phyloP scores from a whole-genome alignment of 2,888 invertebrate species.

The Trichogramma dendrolimi region DNA sequence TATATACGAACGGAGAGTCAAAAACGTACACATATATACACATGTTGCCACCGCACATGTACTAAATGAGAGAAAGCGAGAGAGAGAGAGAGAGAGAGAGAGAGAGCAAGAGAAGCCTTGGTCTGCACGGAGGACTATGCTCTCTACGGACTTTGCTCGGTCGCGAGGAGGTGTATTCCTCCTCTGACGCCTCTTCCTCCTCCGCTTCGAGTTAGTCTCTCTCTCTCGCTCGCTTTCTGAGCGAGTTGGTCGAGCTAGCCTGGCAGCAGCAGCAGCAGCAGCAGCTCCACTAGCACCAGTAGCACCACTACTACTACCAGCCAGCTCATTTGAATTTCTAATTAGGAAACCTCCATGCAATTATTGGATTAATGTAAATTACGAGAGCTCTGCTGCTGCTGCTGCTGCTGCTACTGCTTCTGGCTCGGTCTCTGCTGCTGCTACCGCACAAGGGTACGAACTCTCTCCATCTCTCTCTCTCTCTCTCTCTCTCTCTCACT shows the following conservation, averaged over 20 bases:
- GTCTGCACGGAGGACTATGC: too few species aligned
- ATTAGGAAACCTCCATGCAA: conserved; percentile 89
- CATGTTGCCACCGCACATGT: background rate
- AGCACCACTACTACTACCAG: conserved; percentile 54
- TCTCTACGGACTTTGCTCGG: conserved; percentile 48
- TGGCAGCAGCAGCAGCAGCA: too few species aligned
- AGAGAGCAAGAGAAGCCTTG: conserved; percentile 24
- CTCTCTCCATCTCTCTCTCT: conserved; percentile 32
- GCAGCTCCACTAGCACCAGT: conserved; percentile 38
- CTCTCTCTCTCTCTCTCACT: conserved; percentile 34
- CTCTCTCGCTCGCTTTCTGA: conserved; percentile 9
- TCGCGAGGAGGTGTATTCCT: conserved; percentile 34
- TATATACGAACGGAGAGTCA: background rate
- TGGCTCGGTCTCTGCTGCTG: conserved; percentile 55
- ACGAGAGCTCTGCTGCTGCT: conserved; percentile 67
- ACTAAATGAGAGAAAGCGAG: conserved; percentile 23
- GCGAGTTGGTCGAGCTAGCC: conserved; percentile 23
- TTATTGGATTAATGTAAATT: conserved; percentile 92
- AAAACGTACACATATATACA: conserved; percentile 24
- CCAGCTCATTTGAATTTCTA: conserved; percentile 88
- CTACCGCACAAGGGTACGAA: conserved; percentile 33
- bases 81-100: conserved; percentile 25
- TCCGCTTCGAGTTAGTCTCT: conserved; percentile 14
- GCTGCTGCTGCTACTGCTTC: conserved; percentile 44
- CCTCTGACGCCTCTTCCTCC: conserved; percentile 28